Percentiles rank a stretch among this genome's conserved stretches.
Conservation (phyloP, 92 coral and sea anemone genomes). For the Porites divaricata region DNA sequence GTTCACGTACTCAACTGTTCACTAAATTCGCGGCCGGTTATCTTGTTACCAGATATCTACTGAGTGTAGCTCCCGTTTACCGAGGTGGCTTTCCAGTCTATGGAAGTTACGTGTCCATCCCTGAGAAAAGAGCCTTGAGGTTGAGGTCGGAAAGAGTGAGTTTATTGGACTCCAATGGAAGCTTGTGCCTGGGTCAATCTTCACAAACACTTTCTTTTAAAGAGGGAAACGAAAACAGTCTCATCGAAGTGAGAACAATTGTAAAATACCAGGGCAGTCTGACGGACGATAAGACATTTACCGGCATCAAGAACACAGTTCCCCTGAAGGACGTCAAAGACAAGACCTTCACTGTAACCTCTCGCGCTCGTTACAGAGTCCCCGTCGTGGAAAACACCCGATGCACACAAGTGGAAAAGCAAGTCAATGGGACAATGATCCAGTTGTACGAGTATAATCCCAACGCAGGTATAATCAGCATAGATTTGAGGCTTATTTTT, state of each 20-base stretch:
- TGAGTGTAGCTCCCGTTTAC: conserved; percentile 19
- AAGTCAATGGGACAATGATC: too few species aligned
- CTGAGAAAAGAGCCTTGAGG: conserved; percentile 10
- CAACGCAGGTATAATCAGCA: too few species aligned
- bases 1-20: not conserved
- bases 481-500: too few species aligned
- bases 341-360: not conserved
- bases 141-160: not conserved
- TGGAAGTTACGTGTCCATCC: conserved; percentile 7
- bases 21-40: not conserved
- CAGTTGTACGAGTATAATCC: too few species aligned
- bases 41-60: not conserved
- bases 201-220: not conserved
- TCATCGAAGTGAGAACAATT: conserved; percentile 10
- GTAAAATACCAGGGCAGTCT: not conserved
- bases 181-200: not conserved
- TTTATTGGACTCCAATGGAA: not conserved
- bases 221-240: not conserved
- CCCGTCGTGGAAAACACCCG: not conserved
- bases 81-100: conserved; percentile 30
- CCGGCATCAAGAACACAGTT: not conserved
- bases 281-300: not conserved
- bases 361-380: not conserved
- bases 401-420: not conserved
- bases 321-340: not conserved